Evolutionary conservation across 2,113 vertebrate species (phyloP).

Genomic region (Oxygymnocypris stewartii): DNA sequence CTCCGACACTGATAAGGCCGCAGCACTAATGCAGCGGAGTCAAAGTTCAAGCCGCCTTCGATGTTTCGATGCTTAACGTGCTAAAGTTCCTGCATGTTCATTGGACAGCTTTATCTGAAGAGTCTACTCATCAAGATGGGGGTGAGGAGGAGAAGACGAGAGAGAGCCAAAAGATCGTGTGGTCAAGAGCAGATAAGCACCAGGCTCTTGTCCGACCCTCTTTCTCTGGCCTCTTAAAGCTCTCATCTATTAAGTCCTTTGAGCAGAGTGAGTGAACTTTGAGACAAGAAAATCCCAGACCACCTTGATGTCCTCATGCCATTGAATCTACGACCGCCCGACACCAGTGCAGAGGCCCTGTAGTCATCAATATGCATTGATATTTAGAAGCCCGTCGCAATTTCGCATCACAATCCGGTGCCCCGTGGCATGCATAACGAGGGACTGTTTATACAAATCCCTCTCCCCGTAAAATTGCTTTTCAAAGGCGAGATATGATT

Average conservation of each 20-base stretch:
- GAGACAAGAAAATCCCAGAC: conserved; percentile 25
- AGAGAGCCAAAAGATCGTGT: conserved; percentile 61
- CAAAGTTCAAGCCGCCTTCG: conserved; percentile 81
- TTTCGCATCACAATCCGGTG: conserved; percentile 73
- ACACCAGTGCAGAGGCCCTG: conserved; percentile 70
- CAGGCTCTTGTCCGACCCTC: conserved; percentile 60
- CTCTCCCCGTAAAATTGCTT: conserved; percentile 74
- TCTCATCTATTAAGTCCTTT: conserved; percentile 68
- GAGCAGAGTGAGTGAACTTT: not conserved
- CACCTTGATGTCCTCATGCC: conserved; percentile 75
- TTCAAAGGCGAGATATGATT: conserved; percentile 80
- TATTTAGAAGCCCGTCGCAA: conserved; percentile 77
- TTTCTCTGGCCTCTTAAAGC: conserved; percentile 61
- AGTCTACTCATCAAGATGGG: conserved; percentile 77
- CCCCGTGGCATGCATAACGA: conserved; percentile 75
- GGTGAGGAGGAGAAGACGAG: conserved; percentile 57
- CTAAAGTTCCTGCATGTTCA: conserved; percentile 83
- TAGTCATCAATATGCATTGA: conserved; percentile 79
- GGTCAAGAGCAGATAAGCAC: conserved; percentile 60
- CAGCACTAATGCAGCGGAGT: conserved; percentile 76
- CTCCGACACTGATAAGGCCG: conserved; percentile 76
- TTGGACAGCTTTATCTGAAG: conserved; percentile 83
- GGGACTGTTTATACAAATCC: conserved; percentile 78
- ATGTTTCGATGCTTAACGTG: conserved; percentile 85
- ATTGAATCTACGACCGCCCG: conserved; percentile 72